Percentiles rank a stretch among this genome's conserved stretches.
Conservation (phyloP, 2,888 invertebrate species). For the Tetranychus piercei region DNA sequence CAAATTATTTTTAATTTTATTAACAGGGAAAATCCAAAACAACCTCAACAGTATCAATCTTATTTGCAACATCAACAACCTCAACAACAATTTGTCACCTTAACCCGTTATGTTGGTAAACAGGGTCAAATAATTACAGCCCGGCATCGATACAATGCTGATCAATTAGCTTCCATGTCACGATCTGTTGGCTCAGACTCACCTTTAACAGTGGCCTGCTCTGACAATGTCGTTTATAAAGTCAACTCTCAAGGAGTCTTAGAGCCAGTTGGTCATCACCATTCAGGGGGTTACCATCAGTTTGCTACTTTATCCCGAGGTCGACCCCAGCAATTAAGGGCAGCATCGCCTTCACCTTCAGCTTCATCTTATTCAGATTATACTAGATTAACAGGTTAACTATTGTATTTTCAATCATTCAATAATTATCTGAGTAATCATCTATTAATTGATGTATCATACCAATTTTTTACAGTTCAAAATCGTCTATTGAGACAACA, state of each 20-base stretch:
- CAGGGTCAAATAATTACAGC: conserved; percentile 6
- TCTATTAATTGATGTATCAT: neutral
- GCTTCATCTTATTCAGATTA: neutral
- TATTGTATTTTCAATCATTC: neutral
- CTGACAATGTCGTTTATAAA: neutral
- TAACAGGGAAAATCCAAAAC: conserved; percentile 7
- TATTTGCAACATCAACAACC: conserved; percentile 10
- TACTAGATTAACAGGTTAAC: conserved; percentile 9
- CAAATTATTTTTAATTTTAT: neutral
- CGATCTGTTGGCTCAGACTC: conserved; percentile 2
- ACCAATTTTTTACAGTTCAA: conserved; percentile 1
- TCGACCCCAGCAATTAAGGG: conserved; percentile 4
- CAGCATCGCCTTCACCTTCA: neutral
- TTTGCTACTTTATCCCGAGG: conserved; percentile 15
- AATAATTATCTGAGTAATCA: neutral
- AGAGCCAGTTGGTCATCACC: neutral
- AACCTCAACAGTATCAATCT: conserved; percentile 9
- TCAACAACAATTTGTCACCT: conserved; percentile 21
- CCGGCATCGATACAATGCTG: neutral
- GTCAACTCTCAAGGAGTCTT: neutral
- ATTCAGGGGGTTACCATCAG: conserved; percentile 8
- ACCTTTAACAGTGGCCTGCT: neutral
- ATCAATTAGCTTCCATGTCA: neutral
- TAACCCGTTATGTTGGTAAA: conserved; percentile 14
- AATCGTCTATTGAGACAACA: conserved; percentile 13